Conservation (phyloP, 2,888 invertebrate species). For the Dioctria linearis region DNA sequence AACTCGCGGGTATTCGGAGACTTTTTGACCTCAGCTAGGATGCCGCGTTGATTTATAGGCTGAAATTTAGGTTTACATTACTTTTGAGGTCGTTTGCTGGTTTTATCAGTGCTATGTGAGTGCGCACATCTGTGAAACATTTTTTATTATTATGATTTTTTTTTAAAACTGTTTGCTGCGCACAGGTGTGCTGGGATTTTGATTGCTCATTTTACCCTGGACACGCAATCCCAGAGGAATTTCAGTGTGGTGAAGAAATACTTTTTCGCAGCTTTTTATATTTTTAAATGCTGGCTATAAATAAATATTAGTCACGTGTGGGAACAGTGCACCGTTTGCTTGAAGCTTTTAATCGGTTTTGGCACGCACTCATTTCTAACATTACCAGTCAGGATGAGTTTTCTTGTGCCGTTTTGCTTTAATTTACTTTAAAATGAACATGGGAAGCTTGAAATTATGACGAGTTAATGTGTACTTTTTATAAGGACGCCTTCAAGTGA, state of each 20-base stretch:
- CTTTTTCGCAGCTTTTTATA: neutral
- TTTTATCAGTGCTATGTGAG: slow-evolving; percentile 34
- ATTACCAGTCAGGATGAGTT: neutral
- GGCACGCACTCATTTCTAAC: slow-evolving; percentile 4
- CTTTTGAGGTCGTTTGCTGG: slow-evolving; percentile 24
- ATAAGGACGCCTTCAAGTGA: too few relatives aligned
- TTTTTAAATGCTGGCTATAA: slow-evolving; percentile 27
- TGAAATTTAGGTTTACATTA: slow-evolving; percentile 40
- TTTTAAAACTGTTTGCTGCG: neutral
- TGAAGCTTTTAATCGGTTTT: slow-evolving; percentile 20
- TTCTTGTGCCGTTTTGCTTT: neutral
- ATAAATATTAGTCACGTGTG: slow-evolving; percentile 36
- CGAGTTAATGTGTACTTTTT: too few relatives aligned
- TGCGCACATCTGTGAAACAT: slow-evolving; percentile 32
- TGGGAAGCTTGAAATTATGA: neutral
- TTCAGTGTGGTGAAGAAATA: slow-evolving; percentile 15
- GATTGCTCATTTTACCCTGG: slow-evolving; percentile 33
- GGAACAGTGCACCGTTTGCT: slow-evolving; percentile 18
- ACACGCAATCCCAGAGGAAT: slow-evolving; percentile 44
- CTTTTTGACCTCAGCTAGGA: slow-evolving; percentile 36
- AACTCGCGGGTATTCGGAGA: slow-evolving; percentile 39
- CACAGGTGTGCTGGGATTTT: slow-evolving; percentile 44
- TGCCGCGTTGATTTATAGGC: slow-evolving; percentile 45
- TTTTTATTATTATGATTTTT: neutral
- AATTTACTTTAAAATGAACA: slow-evolving; percentile 7